Evolutionary conservation across 2,797 vertebrate genomes (phyloP).

Genomic region (Enteromius paludinosus): DNA sequence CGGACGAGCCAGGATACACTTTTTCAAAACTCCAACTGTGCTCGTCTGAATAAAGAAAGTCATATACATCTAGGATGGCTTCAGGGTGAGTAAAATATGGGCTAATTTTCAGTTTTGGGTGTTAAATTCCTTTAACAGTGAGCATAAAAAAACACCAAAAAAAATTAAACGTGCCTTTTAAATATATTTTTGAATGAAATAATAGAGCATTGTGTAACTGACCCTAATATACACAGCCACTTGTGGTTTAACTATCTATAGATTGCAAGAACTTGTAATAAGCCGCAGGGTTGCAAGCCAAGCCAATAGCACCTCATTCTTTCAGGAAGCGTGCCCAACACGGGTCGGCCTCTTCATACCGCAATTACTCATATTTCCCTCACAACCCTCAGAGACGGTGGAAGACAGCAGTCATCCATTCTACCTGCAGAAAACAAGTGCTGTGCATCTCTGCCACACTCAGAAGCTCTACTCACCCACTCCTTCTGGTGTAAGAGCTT

Average conservation of each 20-base stretch:
- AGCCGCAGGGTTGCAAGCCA: slow-evolving; percentile 54
- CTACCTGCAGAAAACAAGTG: slow-evolving; percentile 57
- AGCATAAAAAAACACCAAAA: no score
- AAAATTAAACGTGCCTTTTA: neutral
- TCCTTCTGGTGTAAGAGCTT: slow-evolving; percentile 18
- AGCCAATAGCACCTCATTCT: slow-evolving; percentile 49
- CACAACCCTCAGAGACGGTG: slow-evolving; percentile 55
- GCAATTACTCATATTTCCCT: slow-evolving; percentile 61
- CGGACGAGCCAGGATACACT: no score
- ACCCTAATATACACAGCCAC: slow-evolving; percentile 31
- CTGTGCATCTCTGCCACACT: slow-evolving; percentile 45
- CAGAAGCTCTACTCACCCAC: slow-evolving; percentile 41
- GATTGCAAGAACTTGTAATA: slow-evolving; percentile 53
- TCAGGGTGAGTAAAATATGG: no score
- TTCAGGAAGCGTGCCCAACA: slow-evolving; percentile 24
- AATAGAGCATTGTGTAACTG: neutral
- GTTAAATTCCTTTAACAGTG: no score
- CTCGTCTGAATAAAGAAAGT: no score
- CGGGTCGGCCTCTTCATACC: slow-evolving; percentile 36
- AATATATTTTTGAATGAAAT: neutral
- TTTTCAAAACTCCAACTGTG: no score
- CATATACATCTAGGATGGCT: no score
- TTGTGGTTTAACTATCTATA: slow-evolving; percentile 49
- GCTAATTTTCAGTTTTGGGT: no score
- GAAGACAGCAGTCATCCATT: slow-evolving; percentile 63